Evolutionary conservation across 2,113 vertebrate genomes (phyloP), one percentile per base, ranked within the genome.

Genomic region (Oplegnathus fasciatus): DNA sequence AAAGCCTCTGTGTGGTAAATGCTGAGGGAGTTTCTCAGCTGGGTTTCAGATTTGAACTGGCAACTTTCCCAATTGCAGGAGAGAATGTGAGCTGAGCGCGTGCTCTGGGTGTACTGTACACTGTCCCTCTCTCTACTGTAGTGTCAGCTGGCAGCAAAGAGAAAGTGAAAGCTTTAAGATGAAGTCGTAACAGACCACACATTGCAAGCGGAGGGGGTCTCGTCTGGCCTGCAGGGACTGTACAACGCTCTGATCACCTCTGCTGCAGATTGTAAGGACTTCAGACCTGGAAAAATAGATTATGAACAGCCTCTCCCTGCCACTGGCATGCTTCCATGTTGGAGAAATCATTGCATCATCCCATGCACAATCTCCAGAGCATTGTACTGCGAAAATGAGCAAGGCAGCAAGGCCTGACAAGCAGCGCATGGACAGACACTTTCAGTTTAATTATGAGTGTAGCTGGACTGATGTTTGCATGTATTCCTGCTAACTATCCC

Each of bases 21-120:
- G 64, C 65, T 57, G 15, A 40, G 80, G 82, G 74, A 69, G 20
- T n/a, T 80, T 75, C 88, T 88, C 86, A 86, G 70, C 90, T 86
- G 86, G 44, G 6, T 65, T 79, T 50, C 26, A 78, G 54, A 76
- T 79, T 58, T 61, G 0, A 80, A 69, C 37, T 62, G 76, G 64
- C 82, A 73, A 48, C 26, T 44, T 60, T 73, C 40, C 55, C 80
- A 52, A 28, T 42, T 28, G 32, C 54, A 22, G n/a, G 28, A 68
- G 67, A 18, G 24, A 28, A 17, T 44, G 10, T 10, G 8, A 34
- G 32, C 61, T 26, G 84, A 72, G 18, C 30, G 30, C 6, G 9
- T 15, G 9, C 37, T 78, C 60, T 72, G 22, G 26, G 68, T 79
- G 55, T 46, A 52, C 75, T 62, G 60, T 55, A 58, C 50, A n/a